phyloP scores from a whole-genome alignment of 2,113 vertebrate species.

The Albula glossodonta region DNA sequence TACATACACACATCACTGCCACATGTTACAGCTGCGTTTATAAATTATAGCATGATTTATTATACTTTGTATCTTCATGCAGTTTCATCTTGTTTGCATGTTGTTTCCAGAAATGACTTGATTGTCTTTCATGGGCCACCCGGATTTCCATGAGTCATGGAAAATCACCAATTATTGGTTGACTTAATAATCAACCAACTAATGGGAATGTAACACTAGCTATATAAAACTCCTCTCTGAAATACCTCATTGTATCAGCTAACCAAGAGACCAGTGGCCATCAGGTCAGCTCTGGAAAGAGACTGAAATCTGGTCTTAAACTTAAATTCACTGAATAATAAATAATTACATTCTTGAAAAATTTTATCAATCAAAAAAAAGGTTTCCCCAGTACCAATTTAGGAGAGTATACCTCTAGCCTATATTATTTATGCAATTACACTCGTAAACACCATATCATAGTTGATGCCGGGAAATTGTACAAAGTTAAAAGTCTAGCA shows the following conservation, averaged over 20 bases:
- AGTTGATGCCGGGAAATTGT: neutral
- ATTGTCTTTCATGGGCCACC: neutral
- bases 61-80: neutral
- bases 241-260: neutral
- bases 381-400: neutral
- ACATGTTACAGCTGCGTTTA: no score
- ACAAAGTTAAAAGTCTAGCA: neutral
- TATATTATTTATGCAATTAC: neutral
- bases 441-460: neutral
- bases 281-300: neutral
- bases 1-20: no score
- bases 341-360: no score
- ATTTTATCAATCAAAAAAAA: neutral
- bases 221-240: neutral
- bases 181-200: neutral
- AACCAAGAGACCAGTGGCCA: neutral
- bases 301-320: no score
- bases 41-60: neutral
- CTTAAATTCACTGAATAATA: no score
- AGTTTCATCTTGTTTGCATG: no score
- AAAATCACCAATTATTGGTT: neutral
- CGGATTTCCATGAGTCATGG: neutral
- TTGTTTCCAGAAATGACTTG: no score
- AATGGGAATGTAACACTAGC: neutral
- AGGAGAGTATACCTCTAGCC: neutral